A percentile compares a stretch with the other conserved stretches of the same genome.
Evolutionary conservation across 2,888 invertebrate genomes (phyloP).

Genomic region (Julus scandinavius): DNA sequence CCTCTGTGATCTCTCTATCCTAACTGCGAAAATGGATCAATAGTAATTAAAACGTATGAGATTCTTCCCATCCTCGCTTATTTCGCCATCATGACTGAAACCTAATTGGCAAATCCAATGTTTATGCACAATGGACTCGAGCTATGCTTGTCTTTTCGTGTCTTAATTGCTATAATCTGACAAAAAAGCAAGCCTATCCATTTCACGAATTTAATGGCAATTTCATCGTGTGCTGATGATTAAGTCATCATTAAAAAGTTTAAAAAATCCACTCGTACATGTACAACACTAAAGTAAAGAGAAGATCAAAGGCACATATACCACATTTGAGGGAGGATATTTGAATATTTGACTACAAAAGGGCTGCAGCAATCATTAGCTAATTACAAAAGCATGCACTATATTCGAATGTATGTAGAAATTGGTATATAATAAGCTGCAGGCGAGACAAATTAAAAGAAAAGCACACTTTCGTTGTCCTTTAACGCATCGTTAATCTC

Average conservation of each 20-base stretch:
- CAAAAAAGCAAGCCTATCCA: neutral
- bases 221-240: neutral
- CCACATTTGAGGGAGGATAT: neutral
- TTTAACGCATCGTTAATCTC: neutral
- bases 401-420: neutral
- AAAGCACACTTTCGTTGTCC: too few species aligned
- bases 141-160: neutral
- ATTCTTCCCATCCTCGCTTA: neutral
- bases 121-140: neutral
- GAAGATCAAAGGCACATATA: neutral
- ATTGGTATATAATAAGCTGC: neutral
- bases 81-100: neutral
- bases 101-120: slow-evolving; percentile 19
- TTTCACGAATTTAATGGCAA: too few species aligned
- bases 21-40: neutral
- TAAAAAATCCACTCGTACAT: neutral
- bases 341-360: neutral
- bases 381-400: neutral
- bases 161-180: neutral
- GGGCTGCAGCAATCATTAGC: slow-evolving; percentile 11
- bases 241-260: neutral
- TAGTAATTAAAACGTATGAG: slow-evolving; percentile 27
- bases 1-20: neutral
- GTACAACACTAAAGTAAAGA: neutral
- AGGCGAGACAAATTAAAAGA: neutral